phyloP scores from a whole-genome alignment of 2,888 invertebrate genomes.

The Spisula solida region DNA sequence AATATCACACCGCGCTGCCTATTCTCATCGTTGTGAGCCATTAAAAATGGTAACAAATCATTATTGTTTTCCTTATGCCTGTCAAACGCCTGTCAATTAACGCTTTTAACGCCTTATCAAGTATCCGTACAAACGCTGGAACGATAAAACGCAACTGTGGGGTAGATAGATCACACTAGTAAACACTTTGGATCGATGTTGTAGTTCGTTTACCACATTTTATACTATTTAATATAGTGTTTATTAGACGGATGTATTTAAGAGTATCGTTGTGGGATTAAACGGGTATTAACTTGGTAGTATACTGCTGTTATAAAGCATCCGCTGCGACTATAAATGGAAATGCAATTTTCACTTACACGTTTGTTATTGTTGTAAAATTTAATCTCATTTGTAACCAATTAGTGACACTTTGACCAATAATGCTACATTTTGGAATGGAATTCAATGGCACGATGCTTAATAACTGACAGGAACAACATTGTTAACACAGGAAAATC shows the following conservation, averaged over 20 bases:
- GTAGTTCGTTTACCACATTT: slow-evolving; percentile 14
- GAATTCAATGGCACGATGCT: no score
- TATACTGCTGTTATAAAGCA: background rate
- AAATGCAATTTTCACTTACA: background rate
- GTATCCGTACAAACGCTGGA: slow-evolving; percentile 41
- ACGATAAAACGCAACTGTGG: slow-evolving; percentile 33
- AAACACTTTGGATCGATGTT: background rate
- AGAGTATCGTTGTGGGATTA: slow-evolving; percentile 26
- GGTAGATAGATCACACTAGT: slow-evolving; percentile 22
- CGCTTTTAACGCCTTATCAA: slow-evolving; percentile 59
- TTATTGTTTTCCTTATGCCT: slow-evolving; percentile 58
- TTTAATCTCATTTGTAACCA: background rate
- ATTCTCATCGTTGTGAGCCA: slow-evolving; percentile 52
- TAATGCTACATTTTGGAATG: no score
- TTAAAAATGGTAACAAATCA: slow-evolving; percentile 55
- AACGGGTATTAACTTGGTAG: background rate
- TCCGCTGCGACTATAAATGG: background rate
- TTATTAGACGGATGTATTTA: slow-evolving; percentile 9
- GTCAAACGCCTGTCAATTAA: slow-evolving; percentile 59
- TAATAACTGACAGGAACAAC: no score
- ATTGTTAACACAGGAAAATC: no score
- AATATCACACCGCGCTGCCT: slow-evolving; percentile 49
- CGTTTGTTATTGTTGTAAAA: background rate
- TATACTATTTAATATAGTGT: background rate
- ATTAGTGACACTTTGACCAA: background rate